phyloP scores from a whole-genome alignment of 2,888 invertebrate genomes.

The Phasia obesa region DNA sequence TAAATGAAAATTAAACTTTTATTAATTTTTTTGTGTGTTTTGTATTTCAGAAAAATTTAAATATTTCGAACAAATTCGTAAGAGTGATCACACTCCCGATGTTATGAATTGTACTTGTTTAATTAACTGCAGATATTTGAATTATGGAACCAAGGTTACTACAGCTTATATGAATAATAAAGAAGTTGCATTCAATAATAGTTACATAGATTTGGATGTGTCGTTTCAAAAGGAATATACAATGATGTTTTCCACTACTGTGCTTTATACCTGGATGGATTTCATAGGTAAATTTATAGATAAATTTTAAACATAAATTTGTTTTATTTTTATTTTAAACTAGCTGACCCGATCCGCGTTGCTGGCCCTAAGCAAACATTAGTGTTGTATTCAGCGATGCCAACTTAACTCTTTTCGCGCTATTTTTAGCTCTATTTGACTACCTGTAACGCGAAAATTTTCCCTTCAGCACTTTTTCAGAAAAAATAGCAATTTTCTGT shows the following conservation, averaged over 20 bases:
- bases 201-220: conserved; percentile 78
- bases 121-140: conserved; percentile 78
- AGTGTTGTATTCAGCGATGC: too few relatives aligned
- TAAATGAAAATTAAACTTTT: too few relatives aligned
- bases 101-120: conserved; percentile 78
- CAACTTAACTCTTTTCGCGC: too few relatives aligned
- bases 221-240: conserved; percentile 79
- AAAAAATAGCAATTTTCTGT: too few relatives aligned
- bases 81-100: conserved; percentile 71
- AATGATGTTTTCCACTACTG: conserved; percentile 81
- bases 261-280: conserved; percentile 82
- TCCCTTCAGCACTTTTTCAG: too few relatives aligned
- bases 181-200: conserved; percentile 47
- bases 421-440: too few relatives aligned
- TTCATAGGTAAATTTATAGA: conserved; percentile 79
- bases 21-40: not conserved
- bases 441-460: too few relatives aligned
- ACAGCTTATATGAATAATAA: conserved; percentile 56
- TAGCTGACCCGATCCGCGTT: too few relatives aligned
- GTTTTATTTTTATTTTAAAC: too few relatives aligned
- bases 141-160: conserved; percentile 73
- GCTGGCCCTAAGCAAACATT: too few relatives aligned
- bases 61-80: conserved; percentile 74
- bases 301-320: too few relatives aligned
- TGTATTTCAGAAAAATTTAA: conserved; percentile 34